These are phyloP conservation scores for Elaeidobius kamerunicus DNA, from an alignment of 2,888 invertebrate species.

Conservation along the genomic window DNA sequence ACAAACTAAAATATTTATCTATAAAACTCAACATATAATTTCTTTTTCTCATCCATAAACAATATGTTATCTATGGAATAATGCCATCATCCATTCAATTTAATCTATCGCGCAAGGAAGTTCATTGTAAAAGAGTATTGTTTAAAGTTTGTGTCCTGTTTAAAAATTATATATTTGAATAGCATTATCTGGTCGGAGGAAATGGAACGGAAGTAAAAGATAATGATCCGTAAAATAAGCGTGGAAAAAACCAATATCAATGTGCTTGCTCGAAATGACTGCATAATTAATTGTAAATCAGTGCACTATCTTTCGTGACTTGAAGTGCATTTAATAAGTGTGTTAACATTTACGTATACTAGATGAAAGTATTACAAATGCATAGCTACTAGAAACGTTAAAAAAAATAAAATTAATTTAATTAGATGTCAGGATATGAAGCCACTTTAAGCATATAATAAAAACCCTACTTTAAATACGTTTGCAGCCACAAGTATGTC, in stretches of 20 bases:
- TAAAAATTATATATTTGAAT: conserved; percentile 8
- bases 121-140: conserved; percentile 14
- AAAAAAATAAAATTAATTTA: too few relatives aligned
- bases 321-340: too few relatives aligned
- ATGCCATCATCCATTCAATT: conserved; percentile 1
- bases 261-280: not conserved
- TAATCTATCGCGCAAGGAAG: conserved; percentile 6
- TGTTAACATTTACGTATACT: too few relatives aligned
- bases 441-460: too few relatives aligned
- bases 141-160: conserved; percentile 11
- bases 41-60: too few relatives aligned
- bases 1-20: too few relatives aligned
- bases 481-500: not conserved
- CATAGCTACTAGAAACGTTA: too few relatives aligned
- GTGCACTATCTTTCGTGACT: not conserved
- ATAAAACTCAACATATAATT: too few relatives aligned
- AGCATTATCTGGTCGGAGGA: conserved; percentile 12
- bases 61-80: too few relatives aligned
- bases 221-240: conserved; percentile 8
- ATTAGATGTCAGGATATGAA: too few relatives aligned
- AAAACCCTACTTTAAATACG: too few relatives aligned
- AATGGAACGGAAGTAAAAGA: conserved; percentile 14
- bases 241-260: not conserved
- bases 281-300: not conserved
- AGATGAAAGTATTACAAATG: too few relatives aligned